A percentile compares a stretch with the other conserved stretches of the same genome.
Conservation (phyloP, 2,888 invertebrate species). For the Acronicta alni region DNA sequence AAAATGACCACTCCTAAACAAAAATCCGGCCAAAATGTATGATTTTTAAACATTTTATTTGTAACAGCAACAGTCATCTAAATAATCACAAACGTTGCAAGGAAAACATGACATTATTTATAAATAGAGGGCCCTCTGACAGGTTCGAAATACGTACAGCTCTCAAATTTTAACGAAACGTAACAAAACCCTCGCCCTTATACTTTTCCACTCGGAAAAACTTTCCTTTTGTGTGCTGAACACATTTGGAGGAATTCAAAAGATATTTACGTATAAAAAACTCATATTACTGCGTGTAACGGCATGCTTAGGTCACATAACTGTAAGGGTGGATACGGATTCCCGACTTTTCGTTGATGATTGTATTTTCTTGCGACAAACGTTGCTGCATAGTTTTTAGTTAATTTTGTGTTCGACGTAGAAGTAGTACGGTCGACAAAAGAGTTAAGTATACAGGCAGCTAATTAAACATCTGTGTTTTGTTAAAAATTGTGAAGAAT, state of each 20-base stretch:
- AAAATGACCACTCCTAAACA: too few relatives aligned
- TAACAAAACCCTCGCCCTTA: conserved; percentile 35
- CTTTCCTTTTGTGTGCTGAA: conserved; percentile 55
- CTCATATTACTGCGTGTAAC: conserved; percentile 56
- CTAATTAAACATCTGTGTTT: too few relatives aligned
- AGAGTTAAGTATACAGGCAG: too few relatives aligned
- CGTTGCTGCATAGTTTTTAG: too few relatives aligned
- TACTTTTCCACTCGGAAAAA: conserved; percentile 54
- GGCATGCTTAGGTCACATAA: conserved; percentile 49
- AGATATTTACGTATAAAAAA: conserved; percentile 61
- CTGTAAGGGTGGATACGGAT: conserved; percentile 13
- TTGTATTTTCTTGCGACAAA: neutral
- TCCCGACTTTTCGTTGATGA: conserved; percentile 23
- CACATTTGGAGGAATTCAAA: conserved; percentile 56
- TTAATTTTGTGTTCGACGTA: too few relatives aligned
- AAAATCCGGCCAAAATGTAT: too few relatives aligned
- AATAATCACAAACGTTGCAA: conserved; percentile 4
- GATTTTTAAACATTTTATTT: too few relatives aligned
- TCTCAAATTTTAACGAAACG: conserved; percentile 44
- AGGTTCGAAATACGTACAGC: conserved; percentile 4
- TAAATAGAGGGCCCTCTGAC: conserved; percentile 6
- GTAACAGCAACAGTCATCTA: neutral
- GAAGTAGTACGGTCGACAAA: too few relatives aligned
- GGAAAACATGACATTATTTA: conserved; percentile 23
- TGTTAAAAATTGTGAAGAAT: too few relatives aligned